A percentile compares a stretch with the other conserved stretches of the same genome.
Evolutionary conservation across 1,140 invertebrate genomes (phyloP).

Genomic region (Aphelenchoides fujianensis): DNA sequence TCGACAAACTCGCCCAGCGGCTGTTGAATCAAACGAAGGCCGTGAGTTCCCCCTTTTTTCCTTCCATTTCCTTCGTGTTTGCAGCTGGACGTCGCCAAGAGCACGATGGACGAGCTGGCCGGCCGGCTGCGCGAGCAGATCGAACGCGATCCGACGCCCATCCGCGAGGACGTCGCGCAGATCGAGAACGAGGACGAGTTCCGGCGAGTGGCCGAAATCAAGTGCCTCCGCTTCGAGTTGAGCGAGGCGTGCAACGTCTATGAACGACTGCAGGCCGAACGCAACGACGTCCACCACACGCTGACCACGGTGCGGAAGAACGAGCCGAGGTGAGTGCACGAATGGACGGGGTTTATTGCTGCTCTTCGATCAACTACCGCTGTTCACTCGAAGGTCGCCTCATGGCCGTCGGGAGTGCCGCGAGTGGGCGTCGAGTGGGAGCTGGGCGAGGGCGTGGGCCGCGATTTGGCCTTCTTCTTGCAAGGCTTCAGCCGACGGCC

Average conservation of each 20-base stretch:
- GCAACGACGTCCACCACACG: not conserved
- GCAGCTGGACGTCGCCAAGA: constrained; percentile 27
- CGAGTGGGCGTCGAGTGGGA: not conserved
- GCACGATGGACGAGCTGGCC: constrained; percentile 6
- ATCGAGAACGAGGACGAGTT: constrained; percentile 27
- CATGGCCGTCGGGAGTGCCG: no score
- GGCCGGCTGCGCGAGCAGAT: constrained; percentile 16
- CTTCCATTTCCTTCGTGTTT: constrained; percentile 20
- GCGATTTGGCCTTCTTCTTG: no score
- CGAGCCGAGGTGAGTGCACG: not conserved
- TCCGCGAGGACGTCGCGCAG: constrained; percentile 3
- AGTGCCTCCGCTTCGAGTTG: constrained; percentile 27
- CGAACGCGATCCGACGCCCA: constrained; percentile 11
- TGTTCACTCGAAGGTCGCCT: no score
- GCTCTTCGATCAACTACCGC: no score
- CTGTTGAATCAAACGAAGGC: constrained; percentile 90
- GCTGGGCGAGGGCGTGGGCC: not conserved
- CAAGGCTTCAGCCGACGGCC: no score
- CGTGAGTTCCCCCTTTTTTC: constrained; percentile 47
- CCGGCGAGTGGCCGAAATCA: constrained; percentile 17
- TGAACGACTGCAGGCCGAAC: not conserved
- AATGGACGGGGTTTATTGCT: no score
- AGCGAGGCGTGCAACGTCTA: constrained; percentile 1
- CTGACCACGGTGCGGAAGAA: not conserved
- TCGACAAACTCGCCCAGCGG: constrained; percentile 74